Evolutionary conservation across 1,140 invertebrate genomes (phyloP).

Genomic region (Rhynchophorus ferrugineus): DNA sequence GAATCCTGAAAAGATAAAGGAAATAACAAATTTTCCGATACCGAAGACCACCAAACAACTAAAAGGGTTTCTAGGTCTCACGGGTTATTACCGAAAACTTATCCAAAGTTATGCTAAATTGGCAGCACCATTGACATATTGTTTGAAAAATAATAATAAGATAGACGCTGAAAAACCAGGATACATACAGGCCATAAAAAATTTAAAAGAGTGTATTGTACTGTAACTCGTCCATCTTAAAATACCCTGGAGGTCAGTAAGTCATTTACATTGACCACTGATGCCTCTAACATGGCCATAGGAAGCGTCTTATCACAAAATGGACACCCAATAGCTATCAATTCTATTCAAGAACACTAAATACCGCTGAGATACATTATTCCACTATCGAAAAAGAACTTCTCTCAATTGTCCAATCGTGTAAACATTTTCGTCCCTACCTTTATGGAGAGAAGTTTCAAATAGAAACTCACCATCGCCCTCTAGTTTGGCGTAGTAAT

Average conservation of each 20-base stretch:
- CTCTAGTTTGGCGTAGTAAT: constrained; percentile 41
- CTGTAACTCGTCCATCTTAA: too few relatives aligned
- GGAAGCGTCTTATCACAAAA: too few relatives aligned
- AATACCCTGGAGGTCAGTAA: neutral
- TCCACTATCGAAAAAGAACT: constrained; percentile 42
- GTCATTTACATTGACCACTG: neutral
- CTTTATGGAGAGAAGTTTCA: constrained; percentile 39
- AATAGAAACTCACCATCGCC: constrained; percentile 43
- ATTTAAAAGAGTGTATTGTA: too few relatives aligned
- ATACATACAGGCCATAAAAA: too few relatives aligned
- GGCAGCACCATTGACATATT: neutral
- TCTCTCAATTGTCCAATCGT: constrained; percentile 39
- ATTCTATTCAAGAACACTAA: too few relatives aligned
- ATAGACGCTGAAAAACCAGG: too few relatives aligned
- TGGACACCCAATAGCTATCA: too few relatives aligned
- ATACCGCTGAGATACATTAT: constrained; percentile 40
- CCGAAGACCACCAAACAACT: constrained; percentile 27
- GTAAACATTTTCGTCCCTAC: constrained; percentile 40
- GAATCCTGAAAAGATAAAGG: constrained; percentile 15
- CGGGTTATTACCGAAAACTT: neutral
- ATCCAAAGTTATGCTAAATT: neutral
- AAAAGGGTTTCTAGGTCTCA: constrained; percentile 9
- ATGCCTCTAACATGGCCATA: too few relatives aligned
- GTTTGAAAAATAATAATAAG: too few relatives aligned
- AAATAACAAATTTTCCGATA: constrained; percentile 13